Evolutionary conservation across 2,113 vertebrate species (phyloP).

Genomic region (Fulica atra): DNA sequence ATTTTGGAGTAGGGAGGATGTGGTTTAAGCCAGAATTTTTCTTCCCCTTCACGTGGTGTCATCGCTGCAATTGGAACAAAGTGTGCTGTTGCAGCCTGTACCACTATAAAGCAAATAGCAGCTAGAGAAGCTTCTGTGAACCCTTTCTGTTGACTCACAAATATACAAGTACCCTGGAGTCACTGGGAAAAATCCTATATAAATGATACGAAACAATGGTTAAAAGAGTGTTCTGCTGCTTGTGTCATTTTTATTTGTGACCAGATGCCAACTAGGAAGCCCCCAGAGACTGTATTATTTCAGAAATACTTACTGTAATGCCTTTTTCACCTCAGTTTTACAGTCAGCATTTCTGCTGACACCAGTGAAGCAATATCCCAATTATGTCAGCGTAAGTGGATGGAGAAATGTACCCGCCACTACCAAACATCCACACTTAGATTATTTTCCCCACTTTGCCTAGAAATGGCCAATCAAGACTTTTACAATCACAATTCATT

Average conservation of each 20-base stretch:
- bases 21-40: neutral
- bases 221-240: neutral
- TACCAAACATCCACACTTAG: neutral
- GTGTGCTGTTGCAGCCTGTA: neutral
- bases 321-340: conserved; percentile 17
- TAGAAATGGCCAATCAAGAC: conserved; percentile 41
- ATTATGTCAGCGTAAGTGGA: conserved; percentile 18
- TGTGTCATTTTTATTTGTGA: neutral
- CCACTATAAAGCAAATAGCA: neutral
- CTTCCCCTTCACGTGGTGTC: neutral
- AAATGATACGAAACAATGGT: neutral
- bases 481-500: conserved; percentile 30
- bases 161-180: neutral
- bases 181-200: neutral
- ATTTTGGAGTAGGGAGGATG: neutral
- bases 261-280: neutral
- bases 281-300: neutral
- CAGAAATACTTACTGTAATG: neutral
- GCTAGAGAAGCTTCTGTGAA: neutral
- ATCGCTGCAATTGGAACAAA: neutral
- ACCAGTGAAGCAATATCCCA: conserved; percentile 11
- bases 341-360: conserved; percentile 21
- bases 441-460: conserved; percentile 28
- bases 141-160: neutral
- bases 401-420: neutral